Evolutionary conservation across 1,140 invertebrate species (phyloP).

Genomic region (Brachionus rubens): DNA sequence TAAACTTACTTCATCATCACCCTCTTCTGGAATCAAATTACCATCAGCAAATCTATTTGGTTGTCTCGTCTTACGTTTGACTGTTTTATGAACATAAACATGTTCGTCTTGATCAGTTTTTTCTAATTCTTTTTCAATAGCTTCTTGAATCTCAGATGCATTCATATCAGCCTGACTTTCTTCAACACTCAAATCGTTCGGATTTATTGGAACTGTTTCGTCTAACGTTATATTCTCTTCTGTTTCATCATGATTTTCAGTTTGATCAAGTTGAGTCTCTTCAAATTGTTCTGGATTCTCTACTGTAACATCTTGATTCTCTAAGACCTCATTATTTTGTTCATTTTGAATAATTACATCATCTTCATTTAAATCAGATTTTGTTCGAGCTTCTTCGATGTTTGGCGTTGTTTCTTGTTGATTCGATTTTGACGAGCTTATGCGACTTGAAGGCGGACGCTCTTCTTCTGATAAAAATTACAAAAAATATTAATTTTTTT

Average conservation of each 20-base stretch:
- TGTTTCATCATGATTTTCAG: background rate
- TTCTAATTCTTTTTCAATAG: background rate
- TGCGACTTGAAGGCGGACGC: background rate
- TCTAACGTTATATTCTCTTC: background rate
- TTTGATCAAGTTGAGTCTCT: background rate
- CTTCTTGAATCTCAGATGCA: slow-evolving; percentile 10
- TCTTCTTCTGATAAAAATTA: background rate
- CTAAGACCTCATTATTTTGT: background rate
- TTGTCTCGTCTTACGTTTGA: slow-evolving; percentile 24
- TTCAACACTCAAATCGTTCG: background rate
- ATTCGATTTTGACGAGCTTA: slow-evolving; percentile 25
- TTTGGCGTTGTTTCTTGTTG: background rate
- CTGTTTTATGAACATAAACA: slow-evolving; percentile 36
- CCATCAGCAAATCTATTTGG: slow-evolving; percentile 36
- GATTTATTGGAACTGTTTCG: background rate
- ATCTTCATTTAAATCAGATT: slow-evolving; percentile 37
- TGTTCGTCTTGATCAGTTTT: background rate
- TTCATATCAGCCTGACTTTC: slow-evolving; percentile 7
- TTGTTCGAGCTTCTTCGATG: background rate
- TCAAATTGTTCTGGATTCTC: background rate
- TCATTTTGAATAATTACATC: background rate
- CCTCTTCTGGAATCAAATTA: slow-evolving; percentile 38
- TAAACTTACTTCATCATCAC: slow-evolving; percentile 23
- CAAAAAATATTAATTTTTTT: no score
- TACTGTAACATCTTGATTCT: no score